phyloP scores from a whole-genome alignment of 2,888 invertebrate species.

The Enchytraeus crypticus region DNA sequence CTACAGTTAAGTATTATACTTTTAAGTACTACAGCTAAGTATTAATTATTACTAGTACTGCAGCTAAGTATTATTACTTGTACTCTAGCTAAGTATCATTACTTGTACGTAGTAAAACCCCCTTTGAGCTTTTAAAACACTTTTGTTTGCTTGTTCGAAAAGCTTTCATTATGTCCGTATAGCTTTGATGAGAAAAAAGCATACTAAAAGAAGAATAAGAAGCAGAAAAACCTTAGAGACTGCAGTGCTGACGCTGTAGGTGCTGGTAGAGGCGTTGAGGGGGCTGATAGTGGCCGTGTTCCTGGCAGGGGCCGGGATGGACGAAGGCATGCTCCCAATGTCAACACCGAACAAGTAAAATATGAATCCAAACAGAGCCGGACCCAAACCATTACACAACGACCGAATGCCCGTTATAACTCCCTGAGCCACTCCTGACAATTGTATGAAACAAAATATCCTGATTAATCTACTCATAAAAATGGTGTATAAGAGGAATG shows the following conservation, averaged over 20 bases:
- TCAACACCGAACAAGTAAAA: slow-evolving; percentile 98
- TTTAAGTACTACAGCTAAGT: neutral
- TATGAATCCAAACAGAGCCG: slow-evolving; percentile 94
- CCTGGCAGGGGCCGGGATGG: neutral
- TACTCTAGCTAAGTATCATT: neutral
- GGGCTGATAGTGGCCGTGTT: neutral
- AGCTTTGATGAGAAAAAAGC: too few relatives aligned
- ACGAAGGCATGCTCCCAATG: slow-evolving; percentile 49
- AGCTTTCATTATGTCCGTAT: too few relatives aligned
- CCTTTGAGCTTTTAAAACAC: neutral
- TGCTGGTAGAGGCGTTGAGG: neutral
- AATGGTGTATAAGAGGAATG: too few relatives aligned
- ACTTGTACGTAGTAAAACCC: neutral
- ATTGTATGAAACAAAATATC: too few relatives aligned
- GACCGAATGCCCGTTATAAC: slow-evolving; percentile 98
- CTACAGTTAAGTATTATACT: neutral
- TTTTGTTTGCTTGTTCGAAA: neutral
- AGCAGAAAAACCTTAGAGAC: neutral
- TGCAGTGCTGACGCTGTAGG: neutral
- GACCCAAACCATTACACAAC: slow-evolving; percentile 92
- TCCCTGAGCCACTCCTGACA: slow-evolving; percentile 61
- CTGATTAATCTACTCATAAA: too few relatives aligned
- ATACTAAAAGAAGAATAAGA: neutral
- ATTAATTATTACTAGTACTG: too few relatives aligned
- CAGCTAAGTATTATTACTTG: neutral